A percentile compares a stretch with the other conserved stretches of the same genome.
phyloP scores from a whole-genome alignment of 2,797 vertebrate species.

The Cossypha niveicapilla region DNA sequence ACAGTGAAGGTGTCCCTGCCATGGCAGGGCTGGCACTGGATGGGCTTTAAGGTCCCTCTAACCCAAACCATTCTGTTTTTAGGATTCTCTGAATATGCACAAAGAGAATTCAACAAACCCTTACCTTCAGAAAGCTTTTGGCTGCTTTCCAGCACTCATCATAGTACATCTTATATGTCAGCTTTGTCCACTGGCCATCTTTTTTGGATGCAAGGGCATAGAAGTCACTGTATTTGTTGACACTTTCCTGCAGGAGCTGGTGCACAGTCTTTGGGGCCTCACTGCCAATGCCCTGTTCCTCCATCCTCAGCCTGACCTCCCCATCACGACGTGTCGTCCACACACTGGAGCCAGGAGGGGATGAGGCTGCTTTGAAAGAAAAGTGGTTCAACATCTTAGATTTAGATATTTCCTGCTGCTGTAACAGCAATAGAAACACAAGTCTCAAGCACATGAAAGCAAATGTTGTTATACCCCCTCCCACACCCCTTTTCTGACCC shows the following conservation, averaged over 20 bases:
- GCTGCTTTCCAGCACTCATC: conserved; percentile 82
- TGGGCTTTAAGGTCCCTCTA: accelerated
- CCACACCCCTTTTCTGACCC: accelerated
- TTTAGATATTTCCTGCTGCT: background rate
- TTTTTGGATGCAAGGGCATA: conserved; percentile 84
- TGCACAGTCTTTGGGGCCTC: conserved; percentile 81
- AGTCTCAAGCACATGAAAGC: background rate
- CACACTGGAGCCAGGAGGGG: conserved; percentile 22
- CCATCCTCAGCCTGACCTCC: conserved; percentile 83
- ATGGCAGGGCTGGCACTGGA: background rate
- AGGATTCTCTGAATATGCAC: accelerated
- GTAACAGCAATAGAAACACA: accelerated
- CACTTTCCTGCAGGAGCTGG: conserved; percentile 76
- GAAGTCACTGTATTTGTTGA: conserved; percentile 69
- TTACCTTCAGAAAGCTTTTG: conserved; percentile 89
- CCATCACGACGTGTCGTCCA: conserved; percentile 79
- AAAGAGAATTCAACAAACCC: background rate
- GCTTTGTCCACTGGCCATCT: conserved; percentile 70
- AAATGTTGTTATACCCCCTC: background rate
- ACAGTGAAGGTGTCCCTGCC: background rate
- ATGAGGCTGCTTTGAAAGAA: background rate
- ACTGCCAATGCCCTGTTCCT: conserved; percentile 74
- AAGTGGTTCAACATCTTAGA: background rate
- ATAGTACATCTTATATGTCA: conserved; percentile 86
- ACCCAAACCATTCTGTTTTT: background rate